Conservation (phyloP, 1,140 invertebrate species). For the Lasioglossum baleicum region DNA sequence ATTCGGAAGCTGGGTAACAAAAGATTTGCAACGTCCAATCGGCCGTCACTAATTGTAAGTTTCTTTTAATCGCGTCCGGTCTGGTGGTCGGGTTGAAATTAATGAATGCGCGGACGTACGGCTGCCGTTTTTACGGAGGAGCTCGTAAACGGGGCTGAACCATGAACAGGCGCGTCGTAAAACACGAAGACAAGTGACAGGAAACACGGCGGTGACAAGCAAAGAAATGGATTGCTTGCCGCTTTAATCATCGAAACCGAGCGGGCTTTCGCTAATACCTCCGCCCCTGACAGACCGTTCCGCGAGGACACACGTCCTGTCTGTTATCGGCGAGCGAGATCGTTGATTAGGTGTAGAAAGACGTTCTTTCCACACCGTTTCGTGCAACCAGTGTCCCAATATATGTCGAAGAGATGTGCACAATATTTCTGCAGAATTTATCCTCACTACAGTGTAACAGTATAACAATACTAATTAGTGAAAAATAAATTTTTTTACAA, state of each 20-base stretch:
- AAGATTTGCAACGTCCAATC: not conserved
- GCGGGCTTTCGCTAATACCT: not conserved
- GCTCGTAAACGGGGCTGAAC: conserved; percentile 21
- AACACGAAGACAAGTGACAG: conserved; percentile 29
- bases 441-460: no score
- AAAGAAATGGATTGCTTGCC: conserved; percentile 31
- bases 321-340: conserved; percentile 5
- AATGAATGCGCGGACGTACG: conserved; percentile 19
- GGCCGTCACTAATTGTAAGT: not conserved
- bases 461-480: no score
- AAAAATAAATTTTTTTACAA: no score
- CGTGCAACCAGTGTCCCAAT: no score
- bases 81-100: conserved; percentile 5
- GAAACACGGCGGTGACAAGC: conserved; percentile 31
- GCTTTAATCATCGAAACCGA: conserved; percentile 36
- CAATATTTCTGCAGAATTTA: no score
- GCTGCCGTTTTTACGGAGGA: conserved; percentile 19
- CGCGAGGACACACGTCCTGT: not conserved
- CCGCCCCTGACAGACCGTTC: not conserved
- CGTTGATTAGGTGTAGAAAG: not conserved
- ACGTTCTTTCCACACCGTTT: no score
- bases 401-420: no score
- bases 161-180: conserved; percentile 6
- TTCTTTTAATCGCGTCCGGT: not conserved
- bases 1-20: no score